Conservation (phyloP, 2,797 vertebrate species). For the Pachyuromys duprasi region DNA sequence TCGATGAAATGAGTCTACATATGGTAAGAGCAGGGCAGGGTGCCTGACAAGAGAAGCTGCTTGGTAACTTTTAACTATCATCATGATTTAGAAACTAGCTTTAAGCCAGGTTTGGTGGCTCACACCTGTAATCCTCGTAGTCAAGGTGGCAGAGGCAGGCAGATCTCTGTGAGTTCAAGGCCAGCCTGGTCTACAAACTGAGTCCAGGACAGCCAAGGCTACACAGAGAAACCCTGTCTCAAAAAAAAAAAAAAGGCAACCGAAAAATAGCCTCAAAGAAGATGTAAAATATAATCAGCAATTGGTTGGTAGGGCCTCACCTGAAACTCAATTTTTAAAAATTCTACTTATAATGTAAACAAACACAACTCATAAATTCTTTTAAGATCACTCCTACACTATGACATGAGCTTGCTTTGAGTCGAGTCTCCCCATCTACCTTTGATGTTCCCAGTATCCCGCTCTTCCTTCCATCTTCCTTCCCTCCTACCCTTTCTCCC, state of each 20-base stretch:
- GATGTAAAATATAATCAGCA: neutral
- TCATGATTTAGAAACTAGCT: neutral
- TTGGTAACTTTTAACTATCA: neutral
- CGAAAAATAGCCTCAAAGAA: constrained; percentile 27
- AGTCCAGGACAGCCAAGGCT: no score
- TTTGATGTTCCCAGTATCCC: neutral
- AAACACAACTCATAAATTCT: neutral
- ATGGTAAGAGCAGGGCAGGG: neutral
- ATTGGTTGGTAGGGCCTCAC: neutral
- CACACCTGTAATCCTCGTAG: no score
- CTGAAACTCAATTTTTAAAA: constrained; percentile 8
- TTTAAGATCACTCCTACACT: neutral
- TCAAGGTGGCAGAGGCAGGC: no score
- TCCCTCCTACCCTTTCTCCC: neutral
- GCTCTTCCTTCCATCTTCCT: neutral
- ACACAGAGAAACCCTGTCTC: no score
- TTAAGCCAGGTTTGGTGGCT: no score
- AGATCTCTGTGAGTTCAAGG: no score
- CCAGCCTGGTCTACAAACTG: no score
- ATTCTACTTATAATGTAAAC: neutral
- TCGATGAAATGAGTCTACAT: neutral
- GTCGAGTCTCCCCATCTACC: neutral
- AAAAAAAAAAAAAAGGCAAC: no score
- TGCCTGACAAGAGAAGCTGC: neutral
- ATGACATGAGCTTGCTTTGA: neutral